These are phyloP conservation scores for Nymphicus hollandicus DNA, from an alignment of 2,113 vertebrate species.

Conservation along the genomic window DNA sequence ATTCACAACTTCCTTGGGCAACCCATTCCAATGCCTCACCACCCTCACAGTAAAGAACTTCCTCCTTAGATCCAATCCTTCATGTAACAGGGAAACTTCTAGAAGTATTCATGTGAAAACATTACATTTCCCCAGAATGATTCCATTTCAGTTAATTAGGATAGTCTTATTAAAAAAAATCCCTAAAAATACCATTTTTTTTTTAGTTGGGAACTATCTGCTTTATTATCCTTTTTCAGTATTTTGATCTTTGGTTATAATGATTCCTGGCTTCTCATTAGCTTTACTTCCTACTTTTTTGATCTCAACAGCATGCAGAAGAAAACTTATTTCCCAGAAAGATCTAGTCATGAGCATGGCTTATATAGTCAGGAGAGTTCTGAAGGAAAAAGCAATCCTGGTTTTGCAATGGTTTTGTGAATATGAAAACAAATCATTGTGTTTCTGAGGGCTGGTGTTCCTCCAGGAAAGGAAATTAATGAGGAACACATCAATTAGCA, in stretches of 20 bases:
- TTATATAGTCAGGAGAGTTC: not conserved
- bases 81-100: not conserved
- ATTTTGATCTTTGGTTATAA: not conserved
- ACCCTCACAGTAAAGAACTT: too few species aligned
- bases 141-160: not conserved
- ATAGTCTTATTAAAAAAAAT: not conserved
- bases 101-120: not conserved
- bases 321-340: not conserved
- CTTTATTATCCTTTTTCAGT: not conserved
- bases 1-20: too few species aligned
- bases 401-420: not conserved
- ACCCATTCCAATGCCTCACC: too few species aligned
- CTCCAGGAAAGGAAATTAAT: conserved; percentile 9
- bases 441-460: not conserved
- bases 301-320: not conserved
- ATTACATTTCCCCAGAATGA: not conserved
- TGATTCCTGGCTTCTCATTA: not conserved
- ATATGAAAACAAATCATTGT: conserved; percentile 11
- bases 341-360: not conserved
- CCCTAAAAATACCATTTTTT: not conserved
- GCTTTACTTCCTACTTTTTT: not conserved
- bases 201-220: not conserved
- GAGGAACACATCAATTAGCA: conserved; percentile 6
- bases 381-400: not conserved
- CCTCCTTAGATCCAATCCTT: not conserved